Evolutionary conservation across 2,888 invertebrate genomes (phyloP), one percentile per base, ranked within the genome.

Genomic region (Diaprepes abbreviatus): DNA sequence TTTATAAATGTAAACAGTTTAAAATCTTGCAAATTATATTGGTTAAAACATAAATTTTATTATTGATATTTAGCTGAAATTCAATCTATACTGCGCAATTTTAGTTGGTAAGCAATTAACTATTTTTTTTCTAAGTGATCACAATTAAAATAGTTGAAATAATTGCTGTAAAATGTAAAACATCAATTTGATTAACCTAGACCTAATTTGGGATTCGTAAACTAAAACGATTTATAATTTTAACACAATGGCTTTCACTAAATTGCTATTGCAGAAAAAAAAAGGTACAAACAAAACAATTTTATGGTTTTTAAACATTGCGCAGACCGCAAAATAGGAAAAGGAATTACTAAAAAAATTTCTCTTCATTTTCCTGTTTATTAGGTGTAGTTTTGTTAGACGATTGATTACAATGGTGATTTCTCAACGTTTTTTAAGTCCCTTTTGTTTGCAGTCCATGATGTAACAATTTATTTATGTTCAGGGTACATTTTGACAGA

Each of bases 301-400:
- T 58, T 58, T 58, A 58, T 58, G 58, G 58, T 58, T 58, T 58
- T 58, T 58, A 58, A 58, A 28, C 43, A 58, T 58, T 43, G 40
- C 43, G 24, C 10, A 28, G 48, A 58, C 28, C 58, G 10, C 16
- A n/a, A 17, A 36, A 57, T 10, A 38, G 38, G 10, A 58, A 58
- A 43, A 16, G 28, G 16, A 21, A 5, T 21, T 28, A 16, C 14
- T 1, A 43, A 40, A 58, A 43, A 58, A 19, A 12, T 43, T 58
- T 43, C 38, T 43, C 24, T 40, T 58, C 40, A 38, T 12, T 36
- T 50, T 50, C 48, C 48, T 50, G 28, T 28, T 7, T 10, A 31
- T 50, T 14, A 31, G 14, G 28, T 12, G 48, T 16, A 31, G 24
- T 50, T 16, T 50, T 50, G 48, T 28, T 21, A 50, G 28, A 28